Conservation (phyloP, 2,797 vertebrate genomes). For the Falco novaeseelandiae region DNA sequence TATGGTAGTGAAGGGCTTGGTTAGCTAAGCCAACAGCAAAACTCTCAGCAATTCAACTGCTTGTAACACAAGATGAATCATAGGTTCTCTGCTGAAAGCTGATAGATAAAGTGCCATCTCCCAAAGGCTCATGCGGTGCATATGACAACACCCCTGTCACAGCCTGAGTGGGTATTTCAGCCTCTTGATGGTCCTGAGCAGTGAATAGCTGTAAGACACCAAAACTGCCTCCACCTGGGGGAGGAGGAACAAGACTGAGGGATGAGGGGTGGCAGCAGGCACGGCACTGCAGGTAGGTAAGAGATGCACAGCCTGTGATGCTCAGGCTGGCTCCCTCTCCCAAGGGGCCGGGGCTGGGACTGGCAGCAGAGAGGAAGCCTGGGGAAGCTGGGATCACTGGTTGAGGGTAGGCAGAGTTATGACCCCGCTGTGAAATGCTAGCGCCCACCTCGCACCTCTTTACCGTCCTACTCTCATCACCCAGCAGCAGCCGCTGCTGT, state of each 20-base stretch:
- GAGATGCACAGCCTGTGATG: not conserved
- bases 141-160: not conserved
- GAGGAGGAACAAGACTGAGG: accelerated
- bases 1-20: accelerated
- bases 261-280: not conserved
- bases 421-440: not conserved
- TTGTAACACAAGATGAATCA: not conserved
- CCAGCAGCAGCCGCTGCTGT: not conserved
- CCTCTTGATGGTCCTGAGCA: not conserved
- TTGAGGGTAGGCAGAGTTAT: not conserved
- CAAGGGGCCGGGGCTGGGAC: not conserved
- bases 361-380: not conserved
- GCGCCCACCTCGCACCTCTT: not conserved
- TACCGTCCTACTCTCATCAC: not conserved
- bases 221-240: not conserved
- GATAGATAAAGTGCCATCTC: not conserved
- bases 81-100: not conserved
- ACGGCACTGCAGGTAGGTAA: not conserved
- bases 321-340: not conserved
- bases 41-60: not conserved
- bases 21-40: not conserved
- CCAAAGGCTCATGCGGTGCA: not conserved
- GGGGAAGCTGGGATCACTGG: not conserved
- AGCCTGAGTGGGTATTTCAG: not conserved
- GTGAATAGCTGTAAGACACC: not conserved